Conservation (phyloP, 2,888 invertebrate genomes). For the Philereme transversata region DNA sequence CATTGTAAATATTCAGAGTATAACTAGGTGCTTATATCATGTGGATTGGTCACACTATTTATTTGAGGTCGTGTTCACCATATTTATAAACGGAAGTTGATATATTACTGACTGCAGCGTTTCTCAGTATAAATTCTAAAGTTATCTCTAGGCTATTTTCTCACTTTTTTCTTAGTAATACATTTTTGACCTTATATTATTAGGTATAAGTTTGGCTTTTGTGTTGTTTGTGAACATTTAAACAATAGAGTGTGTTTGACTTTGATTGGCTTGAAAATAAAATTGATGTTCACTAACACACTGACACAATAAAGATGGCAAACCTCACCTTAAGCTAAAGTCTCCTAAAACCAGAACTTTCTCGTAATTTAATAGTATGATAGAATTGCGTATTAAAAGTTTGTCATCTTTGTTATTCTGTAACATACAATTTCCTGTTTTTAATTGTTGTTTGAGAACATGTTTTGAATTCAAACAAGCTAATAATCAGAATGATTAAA, state of each 20-base stretch:
- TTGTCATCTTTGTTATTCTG: constrained; percentile 18
- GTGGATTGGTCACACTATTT: too few species aligned
- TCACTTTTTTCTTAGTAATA: too few species aligned
- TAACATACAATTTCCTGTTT: constrained; percentile 14
- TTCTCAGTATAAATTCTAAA: too few species aligned
- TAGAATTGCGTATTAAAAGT: neutral
- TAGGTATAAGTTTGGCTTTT: constrained; percentile 30
- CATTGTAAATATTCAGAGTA: too few species aligned
- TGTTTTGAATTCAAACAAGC: constrained; percentile 18
- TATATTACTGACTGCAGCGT: too few species aligned
- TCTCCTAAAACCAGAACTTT: too few species aligned
- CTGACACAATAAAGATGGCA: constrained; percentile 18
- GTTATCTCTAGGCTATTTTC: too few species aligned
- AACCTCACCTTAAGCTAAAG: neutral
- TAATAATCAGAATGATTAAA: neutral
- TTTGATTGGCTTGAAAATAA: constrained; percentile 27
- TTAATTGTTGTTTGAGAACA: constrained; percentile 27
- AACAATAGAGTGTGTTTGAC: constrained; percentile 25
- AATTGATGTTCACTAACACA: constrained; percentile 38
- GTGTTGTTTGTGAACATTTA: constrained; percentile 44
- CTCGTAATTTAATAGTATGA: too few species aligned
- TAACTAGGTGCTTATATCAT: too few species aligned
- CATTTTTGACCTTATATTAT: neutral
- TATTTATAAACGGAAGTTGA: too few species aligned
- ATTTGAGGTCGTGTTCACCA: too few species aligned